Conservation (phyloP, 2,888 invertebrate genomes). For the Drosophila pseudotakahashii region DNA sequence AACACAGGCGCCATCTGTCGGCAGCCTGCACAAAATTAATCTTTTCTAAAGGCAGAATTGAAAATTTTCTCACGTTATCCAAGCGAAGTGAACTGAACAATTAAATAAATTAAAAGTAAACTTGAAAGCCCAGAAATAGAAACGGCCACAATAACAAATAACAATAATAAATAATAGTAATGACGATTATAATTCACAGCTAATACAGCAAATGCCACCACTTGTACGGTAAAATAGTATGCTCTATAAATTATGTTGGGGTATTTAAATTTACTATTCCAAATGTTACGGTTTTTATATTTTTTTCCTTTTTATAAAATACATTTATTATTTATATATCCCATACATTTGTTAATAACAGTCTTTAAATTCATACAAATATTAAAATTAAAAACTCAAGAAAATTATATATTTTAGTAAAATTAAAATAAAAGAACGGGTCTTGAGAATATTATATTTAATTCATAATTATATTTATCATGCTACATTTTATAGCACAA, state of each 20-base stretch:
- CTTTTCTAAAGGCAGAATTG: constrained; percentile 35
- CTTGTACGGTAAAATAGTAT: constrained; percentile 40
- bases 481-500: background rate
- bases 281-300: background rate
- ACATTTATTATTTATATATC: too few relatives aligned
- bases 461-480: background rate
- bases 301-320: too few relatives aligned
- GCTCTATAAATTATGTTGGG: constrained; percentile 11
- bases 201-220: constrained; percentile 59
- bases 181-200: constrained; percentile 54
- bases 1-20: constrained; percentile 62
- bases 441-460: background rate
- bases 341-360: too few relatives aligned
- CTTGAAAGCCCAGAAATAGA: constrained; percentile 12
- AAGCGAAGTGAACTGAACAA: constrained; percentile 47
- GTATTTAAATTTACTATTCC: background rate
- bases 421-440: too few relatives aligned
- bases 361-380: rapidly evolving
- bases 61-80: constrained; percentile 71
- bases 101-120: constrained; percentile 68
- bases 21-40: background rate
- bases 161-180: constrained; percentile 53
- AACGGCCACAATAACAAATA: constrained; percentile 27
- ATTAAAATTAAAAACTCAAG: too few relatives aligned
- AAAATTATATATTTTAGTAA: too few relatives aligned